Conservation (phyloP, 2,113 vertebrate species). For the Caloenas nicobarica region DNA sequence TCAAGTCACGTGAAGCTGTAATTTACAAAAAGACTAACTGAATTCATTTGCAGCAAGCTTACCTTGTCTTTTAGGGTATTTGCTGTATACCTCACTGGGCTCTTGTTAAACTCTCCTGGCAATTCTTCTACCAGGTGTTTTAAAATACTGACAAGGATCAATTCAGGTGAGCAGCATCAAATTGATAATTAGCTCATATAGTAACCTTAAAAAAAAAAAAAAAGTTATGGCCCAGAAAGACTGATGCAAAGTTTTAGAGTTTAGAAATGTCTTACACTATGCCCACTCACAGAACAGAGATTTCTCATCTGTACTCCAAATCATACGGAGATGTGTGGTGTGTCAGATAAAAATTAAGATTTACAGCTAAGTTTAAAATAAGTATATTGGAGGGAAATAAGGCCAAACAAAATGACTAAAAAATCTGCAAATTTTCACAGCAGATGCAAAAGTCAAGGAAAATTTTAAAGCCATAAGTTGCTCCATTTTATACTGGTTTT, state of each 20-base stretch:
- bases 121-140: background rate
- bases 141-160: background rate
- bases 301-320: background rate
- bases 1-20: background rate
- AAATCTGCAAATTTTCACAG: background rate
- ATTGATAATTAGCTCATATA: background rate
- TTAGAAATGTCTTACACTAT: background rate
- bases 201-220: background rate
- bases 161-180: background rate
- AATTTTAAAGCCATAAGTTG: background rate
- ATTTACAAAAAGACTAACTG: background rate
- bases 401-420: background rate
- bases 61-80: background rate
- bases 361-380: background rate
- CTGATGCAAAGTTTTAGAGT: background rate
- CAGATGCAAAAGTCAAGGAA: background rate
- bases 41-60: background rate
- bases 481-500: background rate
- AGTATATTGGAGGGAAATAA: background rate
- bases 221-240: background rate
- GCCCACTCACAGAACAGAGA: background rate
- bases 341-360: background rate
- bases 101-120: background rate
- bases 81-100: background rate
- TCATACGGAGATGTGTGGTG: background rate